phyloP scores from a whole-genome alignment of 2,113 vertebrate species.

The Riparia riparia region DNA sequence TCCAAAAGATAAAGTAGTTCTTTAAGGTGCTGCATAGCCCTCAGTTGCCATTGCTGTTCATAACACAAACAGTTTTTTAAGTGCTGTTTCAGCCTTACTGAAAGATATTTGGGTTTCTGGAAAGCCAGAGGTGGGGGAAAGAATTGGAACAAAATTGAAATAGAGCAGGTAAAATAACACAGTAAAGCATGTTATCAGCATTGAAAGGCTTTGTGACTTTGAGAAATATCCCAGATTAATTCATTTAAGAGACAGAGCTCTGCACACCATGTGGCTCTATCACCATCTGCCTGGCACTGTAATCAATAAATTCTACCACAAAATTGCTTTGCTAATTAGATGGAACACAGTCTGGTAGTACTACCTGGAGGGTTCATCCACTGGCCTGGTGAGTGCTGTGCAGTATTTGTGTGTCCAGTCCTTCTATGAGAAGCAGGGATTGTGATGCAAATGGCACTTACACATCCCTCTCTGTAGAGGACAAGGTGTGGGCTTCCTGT shows the following conservation, averaged over 20 bases:
- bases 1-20: not conserved
- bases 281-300: constrained; percentile 31
- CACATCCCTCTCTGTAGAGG: not conserved
- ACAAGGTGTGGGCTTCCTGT: not conserved
- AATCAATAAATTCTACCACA: constrained; percentile 58
- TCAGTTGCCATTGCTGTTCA: not conserved
- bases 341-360: constrained; percentile 38
- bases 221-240: not conserved
- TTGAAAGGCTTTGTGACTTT: not conserved
- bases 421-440: not conserved
- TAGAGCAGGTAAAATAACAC: not conserved
- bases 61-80: not conserved
- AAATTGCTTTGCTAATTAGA: constrained; percentile 62
- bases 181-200: not conserved
- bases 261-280: not conserved
- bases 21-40: not conserved
- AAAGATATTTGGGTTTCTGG: not conserved
- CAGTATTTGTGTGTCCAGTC: not conserved
- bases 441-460: not conserved
- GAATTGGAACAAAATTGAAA: not conserved
- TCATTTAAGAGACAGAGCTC: not conserved
- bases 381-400: not conserved
- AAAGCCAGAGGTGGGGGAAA: not conserved
- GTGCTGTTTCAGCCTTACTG: not conserved
- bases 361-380: constrained; percentile 6